Percentiles rank a stretch among this genome's conserved stretches.
phyloP scores from a whole-genome alignment of 2,888 invertebrate genomes.

The Dolichopus griseipennis region DNA sequence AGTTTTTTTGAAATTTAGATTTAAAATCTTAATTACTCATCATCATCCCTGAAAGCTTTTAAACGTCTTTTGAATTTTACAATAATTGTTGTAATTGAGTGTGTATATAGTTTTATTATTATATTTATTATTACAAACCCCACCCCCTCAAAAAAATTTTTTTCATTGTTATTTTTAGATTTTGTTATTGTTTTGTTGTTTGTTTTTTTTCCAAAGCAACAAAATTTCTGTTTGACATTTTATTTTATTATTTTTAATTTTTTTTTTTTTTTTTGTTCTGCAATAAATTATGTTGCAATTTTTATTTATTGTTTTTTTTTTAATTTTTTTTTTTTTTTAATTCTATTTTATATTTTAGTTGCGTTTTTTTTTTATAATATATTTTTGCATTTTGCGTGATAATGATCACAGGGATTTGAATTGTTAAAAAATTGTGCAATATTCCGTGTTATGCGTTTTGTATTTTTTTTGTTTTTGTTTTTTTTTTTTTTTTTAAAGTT shows the following conservation, averaged over 20 bases:
- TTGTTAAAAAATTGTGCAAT: conserved; percentile 1
- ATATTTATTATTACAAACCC: too few species aligned
- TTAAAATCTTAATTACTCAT: too few species aligned
- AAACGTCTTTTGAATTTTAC: too few species aligned
- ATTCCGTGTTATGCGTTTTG: background rate
- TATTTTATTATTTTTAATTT: background rate
- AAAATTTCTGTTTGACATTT: background rate
- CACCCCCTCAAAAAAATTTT: background rate
- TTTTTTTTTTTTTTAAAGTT: too few species aligned
- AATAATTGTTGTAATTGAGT: too few species aligned
- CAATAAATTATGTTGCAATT: background rate
- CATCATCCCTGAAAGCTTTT: too few species aligned
- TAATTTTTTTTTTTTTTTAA: too few species aligned
- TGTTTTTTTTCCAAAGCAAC: background rate
- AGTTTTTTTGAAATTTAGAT: too few species aligned
- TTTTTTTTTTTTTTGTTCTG: background rate
- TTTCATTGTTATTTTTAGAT: background rate
- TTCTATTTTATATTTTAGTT: background rate
- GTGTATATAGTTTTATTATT: too few species aligned
- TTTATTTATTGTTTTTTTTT: background rate
- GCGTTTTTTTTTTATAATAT: too few species aligned
- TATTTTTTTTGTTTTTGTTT: too few species aligned
- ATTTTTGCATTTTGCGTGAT: background rate
- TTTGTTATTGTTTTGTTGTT: too few species aligned
- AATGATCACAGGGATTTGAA: conserved; percentile 3